These are phyloP conservation scores for Pseudopleuronectes americanus DNA, from an alignment of 2,797 vertebrate species.

Conservation along the genomic window DNA sequence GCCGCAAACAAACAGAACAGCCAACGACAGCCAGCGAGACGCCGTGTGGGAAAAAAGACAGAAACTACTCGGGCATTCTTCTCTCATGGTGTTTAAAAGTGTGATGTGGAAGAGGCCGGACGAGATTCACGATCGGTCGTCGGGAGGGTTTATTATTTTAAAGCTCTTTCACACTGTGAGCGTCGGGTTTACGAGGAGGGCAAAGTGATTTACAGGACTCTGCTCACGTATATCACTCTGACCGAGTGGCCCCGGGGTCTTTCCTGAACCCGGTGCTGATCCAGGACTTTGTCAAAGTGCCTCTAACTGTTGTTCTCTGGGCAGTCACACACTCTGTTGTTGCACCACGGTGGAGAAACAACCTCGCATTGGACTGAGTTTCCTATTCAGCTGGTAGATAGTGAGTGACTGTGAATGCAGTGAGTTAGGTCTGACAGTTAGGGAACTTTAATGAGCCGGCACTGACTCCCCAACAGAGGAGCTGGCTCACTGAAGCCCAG, in stretches of 20 bases:
- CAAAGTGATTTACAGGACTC: slow-evolving; percentile 51
- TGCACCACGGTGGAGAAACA: slow-evolving; percentile 1
- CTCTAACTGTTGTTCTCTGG: slow-evolving; percentile 21
- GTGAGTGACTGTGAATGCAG: neutral
- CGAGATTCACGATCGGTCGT: neutral
- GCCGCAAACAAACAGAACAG: slow-evolving; percentile 53
- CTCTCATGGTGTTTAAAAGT: slow-evolving; percentile 17
- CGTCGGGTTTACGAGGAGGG: slow-evolving; percentile 40
- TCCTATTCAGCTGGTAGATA: slow-evolving; percentile 10
- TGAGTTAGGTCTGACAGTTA: neutral
- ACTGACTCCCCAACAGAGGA: neutral
- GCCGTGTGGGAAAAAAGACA: slow-evolving; percentile 27
- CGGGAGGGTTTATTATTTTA: slow-evolving; percentile 39
- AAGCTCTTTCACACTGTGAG: slow-evolving; percentile 44
- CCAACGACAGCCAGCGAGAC: slow-evolving; percentile 46
- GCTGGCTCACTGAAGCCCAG: neutral
- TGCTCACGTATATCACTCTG: slow-evolving; percentile 42
- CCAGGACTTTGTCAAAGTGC: slow-evolving; percentile 20
- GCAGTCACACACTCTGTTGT: slow-evolving; percentile 29
- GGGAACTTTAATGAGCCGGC: slow-evolving; percentile 34
- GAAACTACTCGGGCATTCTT: slow-evolving; percentile 19
- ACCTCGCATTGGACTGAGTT: slow-evolving; percentile 7
- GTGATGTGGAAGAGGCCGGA: neutral
- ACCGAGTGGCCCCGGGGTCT: slow-evolving; percentile 17
- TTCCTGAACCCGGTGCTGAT: neutral